Evolutionary conservation across 2,888 invertebrate genomes (phyloP), one percentile per base, ranked within the genome.

Genomic region (Polylopha cassiicola): DNA sequence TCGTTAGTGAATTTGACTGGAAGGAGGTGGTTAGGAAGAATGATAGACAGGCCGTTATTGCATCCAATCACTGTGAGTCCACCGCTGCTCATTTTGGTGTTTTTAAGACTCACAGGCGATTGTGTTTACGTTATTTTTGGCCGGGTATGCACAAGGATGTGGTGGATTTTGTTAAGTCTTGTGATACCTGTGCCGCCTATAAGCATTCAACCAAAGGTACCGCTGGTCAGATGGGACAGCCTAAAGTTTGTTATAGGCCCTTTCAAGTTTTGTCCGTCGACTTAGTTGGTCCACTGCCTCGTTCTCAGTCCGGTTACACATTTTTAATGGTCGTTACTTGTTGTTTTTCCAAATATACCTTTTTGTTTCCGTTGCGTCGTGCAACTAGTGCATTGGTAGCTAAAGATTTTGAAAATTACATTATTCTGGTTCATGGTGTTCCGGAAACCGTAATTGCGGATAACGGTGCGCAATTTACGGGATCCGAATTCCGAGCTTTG

Each of bases 351-450:
- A 41, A 45, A 15, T 41, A 39, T 15, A 26, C 34, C 9, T 5
- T 46, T 2, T 6, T 36, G 1, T 43, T 43, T 13, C 43, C 46
- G 3, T 7, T 43, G 2, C 26, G 31, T 2, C 32, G 39, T 4
- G 46, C 46, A 5, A 39, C 39, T 2, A 20, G 30, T 2, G 14
- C 8, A 4, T 3, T 20, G 1, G 21, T 47, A 10, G 11, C 18
- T 6, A 37, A 43, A 10, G 18, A 24, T 11, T 4, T 51, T 8
- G 46, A 48, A 32, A 29, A 46, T 8, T 5, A 18, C 9, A 38
- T 48, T 2, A 31, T 50, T 10, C 8, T 50, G 2, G 20, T 32
- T 2, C 44, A 48, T 22, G 46, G 48, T 7, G 28, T 46, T n/a
- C 48, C 48, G 1, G 18, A 38, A 16, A 46, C 48, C 1, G 17